phyloP scores from a whole-genome alignment of 1,140 invertebrate species.

The Frieseomelitta varia region DNA sequence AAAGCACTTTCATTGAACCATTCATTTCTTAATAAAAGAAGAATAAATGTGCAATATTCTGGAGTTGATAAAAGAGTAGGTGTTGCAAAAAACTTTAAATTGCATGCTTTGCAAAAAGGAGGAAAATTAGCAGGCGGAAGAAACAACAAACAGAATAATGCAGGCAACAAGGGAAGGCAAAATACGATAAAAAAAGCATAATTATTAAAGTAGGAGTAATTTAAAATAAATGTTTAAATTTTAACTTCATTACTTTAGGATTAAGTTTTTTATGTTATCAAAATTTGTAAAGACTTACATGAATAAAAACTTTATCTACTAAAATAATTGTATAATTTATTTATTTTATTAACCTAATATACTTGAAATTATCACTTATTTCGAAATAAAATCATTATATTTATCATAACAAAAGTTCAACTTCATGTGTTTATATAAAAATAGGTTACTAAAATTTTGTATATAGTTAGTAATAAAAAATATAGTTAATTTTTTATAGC shows the following conservation, averaged over 20 bases:
- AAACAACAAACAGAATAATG: background rate
- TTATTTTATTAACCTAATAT: background rate
- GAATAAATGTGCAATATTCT: conserved; percentile 81
- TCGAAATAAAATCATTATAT: background rate
- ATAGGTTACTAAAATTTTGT: background rate
- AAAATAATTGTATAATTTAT: background rate
- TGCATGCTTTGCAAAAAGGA: conserved; percentile 78
- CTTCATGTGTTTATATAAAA: conserved; percentile 8
- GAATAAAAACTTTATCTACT: conserved; percentile 24
- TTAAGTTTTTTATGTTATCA: conserved; percentile 38
- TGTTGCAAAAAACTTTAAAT: conserved; percentile 80
- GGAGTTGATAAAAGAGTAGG: conserved; percentile 69
- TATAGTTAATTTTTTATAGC: background rate
- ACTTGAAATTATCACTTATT: background rate
- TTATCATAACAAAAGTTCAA: background rate
- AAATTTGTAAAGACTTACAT: background rate
- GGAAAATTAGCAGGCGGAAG: conserved; percentile 78
- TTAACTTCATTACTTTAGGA: conserved; percentile 24
- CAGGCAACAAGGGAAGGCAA: conserved; percentile 12
- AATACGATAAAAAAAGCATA: conserved; percentile 6
- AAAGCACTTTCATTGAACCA: conserved; percentile 81
- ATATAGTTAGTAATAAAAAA: background rate
- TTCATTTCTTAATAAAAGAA: conserved; percentile 76
- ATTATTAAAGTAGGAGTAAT: conserved; percentile 34
- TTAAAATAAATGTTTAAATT: conserved; percentile 1